Base-by-base conservation (phyloP, 1,140 invertebrate species). In the Eriocheir sinensis region DNA sequence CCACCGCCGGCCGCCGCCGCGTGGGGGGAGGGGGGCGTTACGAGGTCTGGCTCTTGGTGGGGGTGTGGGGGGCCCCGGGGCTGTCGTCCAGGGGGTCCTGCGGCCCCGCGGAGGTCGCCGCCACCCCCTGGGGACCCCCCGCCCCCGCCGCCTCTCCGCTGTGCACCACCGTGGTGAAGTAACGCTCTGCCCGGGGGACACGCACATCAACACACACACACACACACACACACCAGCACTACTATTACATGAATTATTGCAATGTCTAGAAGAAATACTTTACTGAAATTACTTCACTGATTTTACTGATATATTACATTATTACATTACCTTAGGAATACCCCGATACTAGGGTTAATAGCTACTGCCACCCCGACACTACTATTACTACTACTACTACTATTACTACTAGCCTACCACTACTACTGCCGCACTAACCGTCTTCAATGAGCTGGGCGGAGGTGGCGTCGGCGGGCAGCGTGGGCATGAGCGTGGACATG, bases 401-500 rank as follows among this genome's bases (percentile, higher is more conserved):
- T 48, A 48, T 15, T 48, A 48, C 44, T 48, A 48, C 44, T 48
- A 48, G n/a, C n/a, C n/a, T n/a, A n/a, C n/a, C n/a, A n/a, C 44
- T 48, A 48, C 44, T 48, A 48, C 44, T 15, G 27, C 27, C 60
- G 21, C 27, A 94, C 89, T n/a, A 60, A 94, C 93, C 93, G 83
- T 96, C 95, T 21, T 95, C 95, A 53, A 95, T 95, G 41, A 95
- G 93, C 85, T 95, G 95, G 27, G 94, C 95, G 0, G 94, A 95
- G 44, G 95, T 60, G 40, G 93, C 85, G 44, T 94, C 89, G 41
- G 91, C 79, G 17, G 93, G 94, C n/a, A 95, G 83, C 96, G 98
- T 97, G 93, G 97, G 97, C 96, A 98, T 97, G 96, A 98, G 98
- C 81, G 98, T 98, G 30, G 99, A 98, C 98, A 97, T 97, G 96